Percentiles rank a stretch among this genome's conserved stretches.
Conservation (phyloP, 1,140 invertebrate genomes). For the Drosophila yakuba region DNA sequence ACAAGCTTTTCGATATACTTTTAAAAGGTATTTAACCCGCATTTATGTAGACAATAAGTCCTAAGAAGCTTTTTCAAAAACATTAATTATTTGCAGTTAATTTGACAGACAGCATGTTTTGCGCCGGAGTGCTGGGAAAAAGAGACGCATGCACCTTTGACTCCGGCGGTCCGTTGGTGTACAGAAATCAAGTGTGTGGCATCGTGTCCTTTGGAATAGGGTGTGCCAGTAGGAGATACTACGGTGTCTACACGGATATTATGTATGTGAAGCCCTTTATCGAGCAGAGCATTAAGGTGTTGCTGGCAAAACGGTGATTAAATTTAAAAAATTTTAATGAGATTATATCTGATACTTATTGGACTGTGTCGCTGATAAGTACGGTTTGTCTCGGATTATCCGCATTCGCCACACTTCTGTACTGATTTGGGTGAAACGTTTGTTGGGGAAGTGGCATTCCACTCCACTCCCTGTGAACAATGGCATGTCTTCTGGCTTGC, state of each 20-base stretch:
- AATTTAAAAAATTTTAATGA: too few species aligned
- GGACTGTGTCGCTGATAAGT: not conserved
- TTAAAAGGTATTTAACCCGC: not conserved
- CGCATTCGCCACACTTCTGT: constrained; percentile 5
- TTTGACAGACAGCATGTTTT: constrained; percentile 61
- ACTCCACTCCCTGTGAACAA: not conserved
- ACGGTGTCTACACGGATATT: constrained; percentile 68
- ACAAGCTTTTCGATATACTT: not conserved
- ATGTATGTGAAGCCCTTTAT: constrained; percentile 69
- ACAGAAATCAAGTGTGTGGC: constrained; percentile 51
- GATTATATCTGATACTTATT: not conserved
- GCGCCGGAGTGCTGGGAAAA: constrained; percentile 39
- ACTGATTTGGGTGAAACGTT: not conserved
- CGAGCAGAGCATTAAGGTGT: constrained; percentile 13
- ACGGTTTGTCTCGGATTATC: constrained; percentile 13
- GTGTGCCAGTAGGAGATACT: constrained; percentile 59
- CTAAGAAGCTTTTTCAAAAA: too few species aligned
- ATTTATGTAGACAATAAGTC: too few species aligned
- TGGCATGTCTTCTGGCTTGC: not conserved
- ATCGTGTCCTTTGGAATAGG: constrained; percentile 69
- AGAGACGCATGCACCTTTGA: constrained; percentile 73
- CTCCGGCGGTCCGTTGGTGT: constrained; percentile 67
- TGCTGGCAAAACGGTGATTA: constrained; percentile 3
- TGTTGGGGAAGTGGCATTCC: not conserved
- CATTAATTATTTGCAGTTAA: not conserved